These are phyloP conservation scores for Trogon surrucura DNA, from an alignment of 2,113 vertebrate genomes.

Conservation along the genomic window DNA sequence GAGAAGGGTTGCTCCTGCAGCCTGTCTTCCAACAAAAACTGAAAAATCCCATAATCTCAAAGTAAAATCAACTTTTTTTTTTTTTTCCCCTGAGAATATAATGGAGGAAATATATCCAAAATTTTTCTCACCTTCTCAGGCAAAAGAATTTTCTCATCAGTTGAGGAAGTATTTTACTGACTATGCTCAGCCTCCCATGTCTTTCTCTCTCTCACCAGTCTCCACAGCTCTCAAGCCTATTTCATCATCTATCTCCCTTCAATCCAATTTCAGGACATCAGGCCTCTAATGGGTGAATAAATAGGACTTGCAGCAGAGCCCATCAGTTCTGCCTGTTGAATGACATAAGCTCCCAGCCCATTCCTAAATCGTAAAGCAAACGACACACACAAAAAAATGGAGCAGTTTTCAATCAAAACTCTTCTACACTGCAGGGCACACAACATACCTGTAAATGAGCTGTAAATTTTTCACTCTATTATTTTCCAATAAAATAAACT, in stretches of 20 bases:
- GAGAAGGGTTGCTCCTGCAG: neutral
- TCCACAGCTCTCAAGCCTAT: neutral
- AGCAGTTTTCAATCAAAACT: neutral
- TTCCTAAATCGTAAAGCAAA: neutral
- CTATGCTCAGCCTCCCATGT: fast-evolving
- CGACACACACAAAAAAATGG: neutral
- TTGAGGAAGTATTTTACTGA: neutral
- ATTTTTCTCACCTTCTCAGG: neutral
- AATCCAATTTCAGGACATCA: neutral
- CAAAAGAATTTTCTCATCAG: neutral
- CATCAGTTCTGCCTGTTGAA: neutral
- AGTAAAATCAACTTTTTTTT: neutral
- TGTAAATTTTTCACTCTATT: neutral
- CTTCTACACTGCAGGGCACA: neutral
- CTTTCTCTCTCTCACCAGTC: neutral
- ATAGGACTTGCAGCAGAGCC: neutral
- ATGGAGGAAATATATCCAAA: neutral
- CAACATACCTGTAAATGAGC: neutral
- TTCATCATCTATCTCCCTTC: neutral
- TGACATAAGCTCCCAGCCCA: neutral
- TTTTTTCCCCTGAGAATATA: neutral
- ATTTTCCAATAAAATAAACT: neutral
- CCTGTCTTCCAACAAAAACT: neutral
- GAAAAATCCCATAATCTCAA: neutral
- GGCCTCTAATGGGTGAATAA: neutral